Evolutionary conservation across 2,113 vertebrate species (phyloP), one percentile per base, ranked within the genome.

Genomic region (Podarcis raffonei): DNA sequence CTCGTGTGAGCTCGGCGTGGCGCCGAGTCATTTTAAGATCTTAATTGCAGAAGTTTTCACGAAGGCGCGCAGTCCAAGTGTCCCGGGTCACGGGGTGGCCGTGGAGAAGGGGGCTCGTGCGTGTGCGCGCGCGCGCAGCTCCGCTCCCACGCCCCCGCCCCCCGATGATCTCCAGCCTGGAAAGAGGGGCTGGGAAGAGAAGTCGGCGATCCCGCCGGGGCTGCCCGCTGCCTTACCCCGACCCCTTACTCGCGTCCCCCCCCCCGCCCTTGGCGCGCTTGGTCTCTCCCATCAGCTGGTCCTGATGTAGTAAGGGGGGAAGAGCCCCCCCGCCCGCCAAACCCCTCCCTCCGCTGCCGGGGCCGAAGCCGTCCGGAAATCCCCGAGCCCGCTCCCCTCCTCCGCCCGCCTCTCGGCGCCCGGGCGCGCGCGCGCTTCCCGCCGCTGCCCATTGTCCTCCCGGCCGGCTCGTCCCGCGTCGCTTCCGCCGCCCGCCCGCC

Each of bases 391-490:
- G 32, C 37, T 27, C 87, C 48, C 37, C 37, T 4, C 5, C 71
- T 15, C 71, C 39, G 39, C 39, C 39, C 39, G 39, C 39, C 39
- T 42, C 39, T 42, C 39, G 53, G 11, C 65, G 22, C 81, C 27
- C n/a, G 48, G 20, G 71, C 53, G 77, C 69, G 65, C 80, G 71
- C 80, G 37, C 27, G 65, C 37, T 37, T 15, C 25, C 59, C 25
- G 69, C 59, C 18, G 69, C 82, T 79, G 82, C 42, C 83, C 83
- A 89, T 89, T 89, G 88, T 89, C 88, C 88, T 89, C 88, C 88
- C 25, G 85, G 75, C 88, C 76, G 62, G 85, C 65, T 42, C 82
- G 71, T 48, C 81, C 81, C 76, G 39, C 87, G 27, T 72, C 25
- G 81, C 37, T 84, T 76, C 87, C 81, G 39, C 12, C 82, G 15